Conservation (phyloP, 1,140 invertebrate genomes). For the Drosophila mojavensis region DNA sequence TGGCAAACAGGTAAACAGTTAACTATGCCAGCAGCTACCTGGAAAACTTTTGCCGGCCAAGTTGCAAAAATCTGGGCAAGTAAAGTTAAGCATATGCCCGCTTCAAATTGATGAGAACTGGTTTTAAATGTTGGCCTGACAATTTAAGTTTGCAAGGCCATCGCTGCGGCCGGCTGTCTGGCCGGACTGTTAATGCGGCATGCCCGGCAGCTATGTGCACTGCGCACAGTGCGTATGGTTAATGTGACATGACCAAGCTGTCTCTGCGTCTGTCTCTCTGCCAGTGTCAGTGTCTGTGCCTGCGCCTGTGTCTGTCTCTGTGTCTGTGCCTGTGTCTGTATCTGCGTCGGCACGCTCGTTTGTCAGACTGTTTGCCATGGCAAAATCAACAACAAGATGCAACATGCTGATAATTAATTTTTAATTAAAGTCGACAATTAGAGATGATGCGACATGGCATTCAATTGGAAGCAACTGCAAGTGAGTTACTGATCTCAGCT, state of each 20-base stretch:
- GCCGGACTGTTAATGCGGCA: slow-evolving; percentile 37
- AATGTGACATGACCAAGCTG: slow-evolving; percentile 67
- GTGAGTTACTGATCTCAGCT: not conserved
- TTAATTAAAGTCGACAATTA: slow-evolving; percentile 66
- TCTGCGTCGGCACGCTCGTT: slow-evolving; percentile 8
- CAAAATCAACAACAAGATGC: slow-evolving; percentile 56
- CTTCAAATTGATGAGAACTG: slow-evolving; percentile 76
- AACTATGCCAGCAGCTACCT: slow-evolving; percentile 40
- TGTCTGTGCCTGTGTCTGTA: slow-evolving; percentile 10
- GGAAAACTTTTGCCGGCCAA: slow-evolving; percentile 69
- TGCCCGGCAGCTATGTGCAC: slow-evolving; percentile 60
- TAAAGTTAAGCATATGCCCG: slow-evolving; percentile 79
- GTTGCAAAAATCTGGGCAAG: slow-evolving; percentile 78
- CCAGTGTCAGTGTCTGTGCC: slow-evolving; percentile 42
- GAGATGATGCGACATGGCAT: slow-evolving; percentile 16
- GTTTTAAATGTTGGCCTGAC: slow-evolving; percentile 74
- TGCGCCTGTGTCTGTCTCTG: not conserved
- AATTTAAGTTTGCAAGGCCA: slow-evolving; percentile 59
- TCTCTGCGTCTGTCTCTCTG: slow-evolving; percentile 1
- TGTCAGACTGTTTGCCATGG: slow-evolving; percentile 9
- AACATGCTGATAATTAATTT: slow-evolving; percentile 71
- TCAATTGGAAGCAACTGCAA: slow-evolving; percentile 4
- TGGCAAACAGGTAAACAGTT: slow-evolving; percentile 26
- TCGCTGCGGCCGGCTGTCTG: slow-evolving; percentile 23
- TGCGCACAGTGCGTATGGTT: slow-evolving; percentile 74